Evolutionary conservation across 2,113 vertebrate species (phyloP).

Genomic region (Dendropsophus ebraccatus): DNA sequence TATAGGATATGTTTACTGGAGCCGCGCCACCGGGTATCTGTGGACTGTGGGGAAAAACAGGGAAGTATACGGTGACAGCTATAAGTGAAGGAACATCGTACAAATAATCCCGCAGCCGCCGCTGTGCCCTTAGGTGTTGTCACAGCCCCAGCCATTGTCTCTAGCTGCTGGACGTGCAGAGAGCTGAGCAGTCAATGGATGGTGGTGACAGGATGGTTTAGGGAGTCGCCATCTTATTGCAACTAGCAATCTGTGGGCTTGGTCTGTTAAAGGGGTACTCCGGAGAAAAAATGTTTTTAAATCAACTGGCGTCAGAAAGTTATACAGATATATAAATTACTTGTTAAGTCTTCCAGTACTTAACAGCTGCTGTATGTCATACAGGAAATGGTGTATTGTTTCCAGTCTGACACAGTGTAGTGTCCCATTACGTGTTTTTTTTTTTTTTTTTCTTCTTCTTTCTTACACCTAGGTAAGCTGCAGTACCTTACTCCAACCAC

Average conservation of each 20-base stretch:
- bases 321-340: no score
- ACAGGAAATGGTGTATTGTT: no score
- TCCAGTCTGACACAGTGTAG: no score
- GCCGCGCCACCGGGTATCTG: conserved; percentile 37
- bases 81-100: neutral
- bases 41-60: conserved; percentile 29
- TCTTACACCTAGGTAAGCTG: no score
- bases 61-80: conserved; percentile 29
- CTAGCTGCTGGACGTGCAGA: neutral
- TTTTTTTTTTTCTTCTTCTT: no score
- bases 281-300: no score
- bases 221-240: neutral
- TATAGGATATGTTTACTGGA: conserved; percentile 56
- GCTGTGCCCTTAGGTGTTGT: neutral
- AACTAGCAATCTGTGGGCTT: neutral
- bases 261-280: no score
- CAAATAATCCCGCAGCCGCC: neutral
- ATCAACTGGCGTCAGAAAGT: no score
- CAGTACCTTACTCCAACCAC: no score
- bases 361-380: no score
- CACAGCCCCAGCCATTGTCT: neutral
- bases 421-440: no score
- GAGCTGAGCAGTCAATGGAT: neutral
- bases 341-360: no score
- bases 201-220: neutral